Conservation (phyloP, 2,888 invertebrate species). For the Trileptium ribeirensis region DNA sequence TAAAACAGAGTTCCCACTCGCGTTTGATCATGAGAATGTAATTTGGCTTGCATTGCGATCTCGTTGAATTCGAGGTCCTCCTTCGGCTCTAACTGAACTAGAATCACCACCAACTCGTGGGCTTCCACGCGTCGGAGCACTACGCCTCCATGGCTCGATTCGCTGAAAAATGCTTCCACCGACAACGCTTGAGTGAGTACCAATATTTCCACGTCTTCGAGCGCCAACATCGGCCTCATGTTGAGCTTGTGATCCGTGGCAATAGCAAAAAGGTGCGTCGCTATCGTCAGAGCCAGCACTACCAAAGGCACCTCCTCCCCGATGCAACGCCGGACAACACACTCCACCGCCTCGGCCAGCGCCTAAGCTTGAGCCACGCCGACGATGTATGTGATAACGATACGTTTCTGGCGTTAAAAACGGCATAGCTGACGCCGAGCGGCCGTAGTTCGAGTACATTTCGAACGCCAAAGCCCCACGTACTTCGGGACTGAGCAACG, state of each 20-base stretch:
- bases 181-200: not conserved
- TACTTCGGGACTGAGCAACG: not conserved
- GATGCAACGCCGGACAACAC: not conserved
- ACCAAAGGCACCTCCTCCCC: too few species aligned
- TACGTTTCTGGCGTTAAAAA: not conserved
- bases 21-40: not conserved
- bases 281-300: not conserved
- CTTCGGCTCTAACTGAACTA: not conserved
- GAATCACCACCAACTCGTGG: not conserved
- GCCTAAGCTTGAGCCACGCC: not conserved
- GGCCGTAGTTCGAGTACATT: not conserved
- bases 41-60: not conserved
- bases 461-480: not conserved
- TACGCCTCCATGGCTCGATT: not conserved
- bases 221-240: not conserved
- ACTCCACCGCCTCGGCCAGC: not conserved
- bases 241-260: not conserved
- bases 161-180: not conserved
- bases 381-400: not conserved
- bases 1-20: too few species aligned
- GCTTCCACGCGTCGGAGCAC: not conserved
- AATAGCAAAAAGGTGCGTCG: not conserved
- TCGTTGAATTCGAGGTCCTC: not conserved
- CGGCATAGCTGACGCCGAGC: not conserved
- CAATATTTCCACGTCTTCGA: not conserved